Evolutionary conservation across 2,797 vertebrate species (phyloP).

Genomic region (Coregonus suidteri): DNA sequence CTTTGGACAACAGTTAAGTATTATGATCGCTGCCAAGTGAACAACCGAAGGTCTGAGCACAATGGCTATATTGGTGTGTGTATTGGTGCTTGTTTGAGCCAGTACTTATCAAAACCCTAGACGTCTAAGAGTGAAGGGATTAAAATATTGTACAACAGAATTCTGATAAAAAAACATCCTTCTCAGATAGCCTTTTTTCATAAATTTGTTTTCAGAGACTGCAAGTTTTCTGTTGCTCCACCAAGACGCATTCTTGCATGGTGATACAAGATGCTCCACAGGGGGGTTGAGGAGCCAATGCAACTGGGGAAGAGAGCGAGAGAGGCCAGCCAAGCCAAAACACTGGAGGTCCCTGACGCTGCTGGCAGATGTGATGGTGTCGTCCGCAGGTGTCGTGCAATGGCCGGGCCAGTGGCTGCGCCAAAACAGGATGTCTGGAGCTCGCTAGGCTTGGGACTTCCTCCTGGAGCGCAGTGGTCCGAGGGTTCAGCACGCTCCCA

Average conservation of each 20-base stretch:
- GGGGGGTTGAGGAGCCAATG: constrained; percentile 22
- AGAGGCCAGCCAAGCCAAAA: not conserved
- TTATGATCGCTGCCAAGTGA: not conserved
- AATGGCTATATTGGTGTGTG: no score
- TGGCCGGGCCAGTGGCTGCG: constrained; percentile 45
- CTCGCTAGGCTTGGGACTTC: constrained; percentile 72
- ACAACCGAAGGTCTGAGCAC: not conserved
- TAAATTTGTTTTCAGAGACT: not conserved
- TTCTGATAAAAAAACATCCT: not conserved
- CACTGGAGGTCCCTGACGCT: constrained; percentile 37
- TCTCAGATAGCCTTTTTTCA: constrained; percentile 9
- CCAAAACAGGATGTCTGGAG: constrained; percentile 78
- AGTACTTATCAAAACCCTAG: no score
- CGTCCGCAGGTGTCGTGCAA: constrained; percentile 64
- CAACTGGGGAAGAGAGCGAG: not conserved
- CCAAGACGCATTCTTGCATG: constrained; percentile 33
- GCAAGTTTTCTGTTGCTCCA: not conserved
- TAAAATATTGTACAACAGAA: not conserved
- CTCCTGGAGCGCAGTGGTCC: constrained; percentile 58
- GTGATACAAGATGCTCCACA: constrained; percentile 28
- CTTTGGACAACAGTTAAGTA: not conserved
- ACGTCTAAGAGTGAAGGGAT: not conserved
- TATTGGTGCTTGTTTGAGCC: not conserved
- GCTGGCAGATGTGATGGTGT: constrained; percentile 20
- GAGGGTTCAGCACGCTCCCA: constrained; percentile 24